These are phyloP conservation scores for Corythucha ciliata DNA, from an alignment of 2,888 invertebrate species.

Conservation along the genomic window DNA sequence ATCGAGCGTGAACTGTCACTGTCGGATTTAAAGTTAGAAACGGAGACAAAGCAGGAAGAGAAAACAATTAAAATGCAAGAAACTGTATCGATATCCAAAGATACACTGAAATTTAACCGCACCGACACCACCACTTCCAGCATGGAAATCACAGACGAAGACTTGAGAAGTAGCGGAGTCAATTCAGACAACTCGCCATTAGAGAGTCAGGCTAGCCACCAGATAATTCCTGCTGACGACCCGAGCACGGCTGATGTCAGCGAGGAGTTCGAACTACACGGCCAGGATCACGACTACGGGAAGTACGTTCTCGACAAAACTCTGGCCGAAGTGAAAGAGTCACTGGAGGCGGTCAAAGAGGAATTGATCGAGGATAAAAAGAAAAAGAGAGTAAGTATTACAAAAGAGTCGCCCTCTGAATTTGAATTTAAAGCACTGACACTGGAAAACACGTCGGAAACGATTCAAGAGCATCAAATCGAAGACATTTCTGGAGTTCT, in stretches of 20 bases:
- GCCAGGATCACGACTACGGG: constrained; percentile 25
- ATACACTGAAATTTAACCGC: constrained; percentile 41
- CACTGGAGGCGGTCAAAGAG: constrained; percentile 58
- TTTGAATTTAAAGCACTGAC: constrained; percentile 55
- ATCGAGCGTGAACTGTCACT: constrained; percentile 49
- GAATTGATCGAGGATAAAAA: constrained; percentile 60
- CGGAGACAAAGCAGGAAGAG: too few species aligned
- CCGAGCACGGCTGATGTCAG: constrained; percentile 33
- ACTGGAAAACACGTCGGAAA: constrained; percentile 35
- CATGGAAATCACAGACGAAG: constrained; percentile 54
- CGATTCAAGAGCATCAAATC: constrained; percentile 34
- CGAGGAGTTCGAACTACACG: too few species aligned
- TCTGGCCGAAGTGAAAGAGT: constrained; percentile 61
- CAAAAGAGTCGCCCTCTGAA: constrained; percentile 62
- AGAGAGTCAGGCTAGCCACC: constrained; percentile 45
- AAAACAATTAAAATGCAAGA: constrained; percentile 18
- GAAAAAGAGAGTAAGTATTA: constrained; percentile 48
- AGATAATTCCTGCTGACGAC: constrained; percentile 28
- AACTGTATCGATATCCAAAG: constrained; percentile 22
- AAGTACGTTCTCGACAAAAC: constrained; percentile 53
- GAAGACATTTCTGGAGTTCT: constrained; percentile 30
- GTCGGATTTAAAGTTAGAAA: too few species aligned
- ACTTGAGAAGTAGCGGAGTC: constrained; percentile 58
- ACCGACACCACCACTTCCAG: constrained; percentile 47
- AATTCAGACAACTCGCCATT: constrained; percentile 57